These are phyloP conservation scores for Montipora efflorescens DNA, from an alignment of 64 coral and sea anemone species.

Conservation along the genomic window DNA sequence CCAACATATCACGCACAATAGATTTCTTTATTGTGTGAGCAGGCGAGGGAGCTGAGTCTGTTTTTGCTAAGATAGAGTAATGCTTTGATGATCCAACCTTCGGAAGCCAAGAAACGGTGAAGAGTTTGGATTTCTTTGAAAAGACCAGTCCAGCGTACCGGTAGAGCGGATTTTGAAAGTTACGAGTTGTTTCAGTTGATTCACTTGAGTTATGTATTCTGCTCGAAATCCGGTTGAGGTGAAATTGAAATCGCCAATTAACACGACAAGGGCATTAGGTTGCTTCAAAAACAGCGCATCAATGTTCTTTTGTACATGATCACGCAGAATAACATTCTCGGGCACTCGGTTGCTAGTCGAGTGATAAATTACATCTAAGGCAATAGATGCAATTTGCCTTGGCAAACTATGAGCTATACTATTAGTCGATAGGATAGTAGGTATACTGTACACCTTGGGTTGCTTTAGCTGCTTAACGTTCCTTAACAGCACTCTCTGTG, in stretches of 20 bases:
- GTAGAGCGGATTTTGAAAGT: no score
- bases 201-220: no score
- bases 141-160: no score
- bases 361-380: conserved; percentile 50
- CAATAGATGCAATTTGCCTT: conserved; percentile 50
- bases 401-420: conserved; percentile 1
- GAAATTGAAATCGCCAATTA: neutral
- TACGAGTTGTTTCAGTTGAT: no score
- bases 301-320: conserved; percentile 49
- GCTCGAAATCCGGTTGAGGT: no score
- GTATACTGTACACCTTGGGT: neutral
- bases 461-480: neutral
- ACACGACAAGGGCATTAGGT: conserved; percentile 25
- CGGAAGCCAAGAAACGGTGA: no score
- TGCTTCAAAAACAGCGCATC: neutral
- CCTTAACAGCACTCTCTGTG: neutral
- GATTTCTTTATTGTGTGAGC: no score
- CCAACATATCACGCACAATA: no score
- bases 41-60: no score
- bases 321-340: conserved; percentile 51
- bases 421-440: neutral
- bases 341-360: conserved; percentile 45
- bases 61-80: no score
- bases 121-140: no score
- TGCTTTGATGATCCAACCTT: no score